Base-by-base conservation (phyloP, 2,113 vertebrate species). In the Sinosuthora webbiana region DNA sequence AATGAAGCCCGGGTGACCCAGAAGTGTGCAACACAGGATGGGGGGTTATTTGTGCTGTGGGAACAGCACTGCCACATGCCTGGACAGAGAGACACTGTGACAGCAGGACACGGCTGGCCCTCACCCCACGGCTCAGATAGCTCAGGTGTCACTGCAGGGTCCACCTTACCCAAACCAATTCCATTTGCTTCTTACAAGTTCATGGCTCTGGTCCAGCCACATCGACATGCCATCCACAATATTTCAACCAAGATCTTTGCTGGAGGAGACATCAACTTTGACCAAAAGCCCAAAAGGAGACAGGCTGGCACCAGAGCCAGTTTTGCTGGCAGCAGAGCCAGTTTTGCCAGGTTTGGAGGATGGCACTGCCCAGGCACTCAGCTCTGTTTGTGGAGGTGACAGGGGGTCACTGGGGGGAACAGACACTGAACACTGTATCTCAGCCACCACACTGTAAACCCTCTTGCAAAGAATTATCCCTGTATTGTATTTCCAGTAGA, bases 391-490 rank as follows among this genome's bases (percentile, higher is more conserved):
- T 73, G 64, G 35, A 20, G 1, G 6, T 6, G 4, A 20, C 2
- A 15, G 24, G 42, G 33, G 15, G 8, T 13, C 4, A 0, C 7
- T 0, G n/a, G 3, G 22, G 22, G 18, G 3, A 16, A 35, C 1
- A 3, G 42, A 15, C 44, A 33, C 24, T 0, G 4, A 41, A 41
- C 2, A 1, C 62, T 0, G 0, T 0, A 0, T 1, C 77, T n/a
- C 13, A 8, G 59, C 60, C 86, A 42, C 52, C 42, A 21, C 11
- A 0, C 0, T 0, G 4, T 4, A 9, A 82, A 33, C 42, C 69
- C 8, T 14, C 60, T 15, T 11, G 42, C 28, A 21, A 47, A 52
- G 64, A 24, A 56, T 31, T 6, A 65, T 19, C 28, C 52, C 69
- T 18, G 41, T 8, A 1, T 2, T 17, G 23, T 7, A 24, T 23